Evolutionary conservation across 2,113 vertebrate species (phyloP), one percentile per base, ranked within the genome.

Genomic region (Plectropomus leopardus): DNA sequence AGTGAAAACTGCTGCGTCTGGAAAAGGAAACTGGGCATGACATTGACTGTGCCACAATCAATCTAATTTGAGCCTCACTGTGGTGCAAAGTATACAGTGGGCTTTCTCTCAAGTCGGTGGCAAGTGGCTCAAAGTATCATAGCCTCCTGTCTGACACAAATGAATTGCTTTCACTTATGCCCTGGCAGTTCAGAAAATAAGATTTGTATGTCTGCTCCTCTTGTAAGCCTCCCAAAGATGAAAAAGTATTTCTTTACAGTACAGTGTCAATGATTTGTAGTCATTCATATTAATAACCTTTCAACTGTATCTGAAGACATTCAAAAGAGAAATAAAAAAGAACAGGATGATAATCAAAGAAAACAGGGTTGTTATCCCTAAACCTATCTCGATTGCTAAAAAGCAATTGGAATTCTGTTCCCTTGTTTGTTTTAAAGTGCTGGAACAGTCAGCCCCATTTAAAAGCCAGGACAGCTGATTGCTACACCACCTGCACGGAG

Each of bases 381-480:
- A 85, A 45, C 16, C 19, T 42, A 30, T 76, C 19, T 71, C n/a
- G 21, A 28, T 42, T 61, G n/a, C n/a, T n/a, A 84, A 84, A 69
- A 83, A 78, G 70, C 74, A 69, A 88, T 86, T 89, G 72, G 55
- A 83, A 76, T 82, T 74, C 9, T 82, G 75, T 79, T 83, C 61
- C 55, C 36, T 51, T 66, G 71, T 86, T 86, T 85, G 80, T 79
- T 88, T 72, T 80, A 63, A 75, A 84, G 83, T 61, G 58, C 78
- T 78, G 57, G 54, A 78, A 80, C 73, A 77, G 80, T 81, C 82
- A 68, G 69, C 8, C 26, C 66, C 42, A 78, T 82, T 90, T 87
- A 90, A 84, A 85, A 44, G 67, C 32, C 64, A 15, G 71, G 89
- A 88, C 84, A 77, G 63, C 48, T 90, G 87, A 91, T 80, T 80